A percentile compares a stretch with the other conserved stretches of the same genome.
phyloP scores from a whole-genome alignment of 2,113 vertebrate species.

The Etia nguti region DNA sequence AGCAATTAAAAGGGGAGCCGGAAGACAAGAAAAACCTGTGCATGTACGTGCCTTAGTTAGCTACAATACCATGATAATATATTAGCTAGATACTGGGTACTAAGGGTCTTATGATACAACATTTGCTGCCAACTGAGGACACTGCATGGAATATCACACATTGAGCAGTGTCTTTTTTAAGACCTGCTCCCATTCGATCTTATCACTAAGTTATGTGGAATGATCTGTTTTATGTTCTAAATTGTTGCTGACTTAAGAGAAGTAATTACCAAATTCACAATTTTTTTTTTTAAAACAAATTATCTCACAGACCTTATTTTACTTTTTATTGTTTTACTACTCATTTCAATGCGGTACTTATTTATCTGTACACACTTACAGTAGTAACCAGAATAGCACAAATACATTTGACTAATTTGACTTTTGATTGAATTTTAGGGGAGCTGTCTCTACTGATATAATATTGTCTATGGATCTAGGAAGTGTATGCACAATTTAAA shows the following conservation, averaged over 20 bases:
- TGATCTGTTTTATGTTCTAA: not conserved
- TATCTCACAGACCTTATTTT: not conserved
- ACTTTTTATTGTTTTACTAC: not conserved
- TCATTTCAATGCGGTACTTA: rapidly evolving
- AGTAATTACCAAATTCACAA: rapidly evolving
- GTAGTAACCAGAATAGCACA: not conserved
- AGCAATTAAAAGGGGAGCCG: not conserved
- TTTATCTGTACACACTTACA: rapidly evolving
- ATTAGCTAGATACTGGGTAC: not conserved
- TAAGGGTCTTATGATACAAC: not conserved
- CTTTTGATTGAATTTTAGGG: rapidly evolving
- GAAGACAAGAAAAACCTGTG: rapidly evolving
- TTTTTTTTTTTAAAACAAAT: not conserved
- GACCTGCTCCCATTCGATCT: not conserved
- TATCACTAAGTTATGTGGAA: not conserved
- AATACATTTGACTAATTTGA: not conserved
- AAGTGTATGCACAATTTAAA: not conserved
- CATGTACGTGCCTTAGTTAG: not conserved
- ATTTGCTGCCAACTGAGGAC: not conserved
- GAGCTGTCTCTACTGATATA: not conserved
- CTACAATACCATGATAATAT: not conserved
- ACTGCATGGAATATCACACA: not conserved
- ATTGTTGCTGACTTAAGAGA: not conserved
- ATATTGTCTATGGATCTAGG: rapidly evolving
- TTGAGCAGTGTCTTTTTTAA: not conserved